These are phyloP conservation scores for Schizaphis graminum DNA, from an alignment of 2,888 invertebrate species.

Conservation along the genomic window DNA sequence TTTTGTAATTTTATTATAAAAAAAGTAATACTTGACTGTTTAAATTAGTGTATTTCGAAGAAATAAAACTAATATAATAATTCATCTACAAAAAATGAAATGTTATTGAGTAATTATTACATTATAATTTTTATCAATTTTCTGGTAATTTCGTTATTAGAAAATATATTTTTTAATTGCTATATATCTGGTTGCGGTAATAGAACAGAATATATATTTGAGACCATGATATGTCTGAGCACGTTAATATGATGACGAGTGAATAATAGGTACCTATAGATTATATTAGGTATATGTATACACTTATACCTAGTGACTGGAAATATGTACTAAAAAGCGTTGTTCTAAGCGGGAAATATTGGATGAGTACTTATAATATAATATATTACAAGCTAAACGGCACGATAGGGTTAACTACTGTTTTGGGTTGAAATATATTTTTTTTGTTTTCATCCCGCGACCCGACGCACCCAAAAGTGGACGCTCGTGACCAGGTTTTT, in stretches of 20 bases:
- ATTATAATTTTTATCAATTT: not conserved
- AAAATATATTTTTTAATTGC: not conserved
- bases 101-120: not conserved
- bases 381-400: slow-evolving; percentile 10
- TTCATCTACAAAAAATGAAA: not conserved
- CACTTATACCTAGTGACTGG: not conserved
- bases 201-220: not conserved
- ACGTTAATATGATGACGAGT: not conserved
- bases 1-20: not conserved
- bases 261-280: not conserved
- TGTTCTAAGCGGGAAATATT: not conserved
- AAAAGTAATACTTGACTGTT: not conserved
- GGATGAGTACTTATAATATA: not conserved
- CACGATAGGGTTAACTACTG: slow-evolving; percentile 2
- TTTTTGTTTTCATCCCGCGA: slow-evolving; percentile 35
- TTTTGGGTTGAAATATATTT: slow-evolving; percentile 15
- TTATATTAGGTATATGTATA: not conserved
- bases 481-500: slow-evolving; percentile 60
- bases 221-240: not conserved
- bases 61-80: not conserved
- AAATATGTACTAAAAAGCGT: not conserved
- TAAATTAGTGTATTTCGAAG: not conserved
- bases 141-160: not conserved
- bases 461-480: slow-evolving; percentile 28
- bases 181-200: not conserved